Evolutionary conservation across 2,888 invertebrate genomes (phyloP).

Genomic region (Julus scanicus): DNA sequence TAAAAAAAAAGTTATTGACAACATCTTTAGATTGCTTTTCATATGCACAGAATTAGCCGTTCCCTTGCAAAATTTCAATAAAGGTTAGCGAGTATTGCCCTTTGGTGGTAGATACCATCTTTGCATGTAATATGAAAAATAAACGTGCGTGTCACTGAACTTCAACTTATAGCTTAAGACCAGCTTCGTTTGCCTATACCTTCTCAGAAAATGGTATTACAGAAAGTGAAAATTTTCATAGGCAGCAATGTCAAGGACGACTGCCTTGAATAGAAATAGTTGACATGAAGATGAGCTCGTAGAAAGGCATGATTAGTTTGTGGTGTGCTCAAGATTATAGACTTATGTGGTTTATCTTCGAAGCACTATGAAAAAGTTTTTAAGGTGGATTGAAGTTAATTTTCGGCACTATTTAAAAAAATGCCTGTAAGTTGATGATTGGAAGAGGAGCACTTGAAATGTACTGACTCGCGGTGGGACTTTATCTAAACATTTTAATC

Average conservation of each 20-base stretch:
- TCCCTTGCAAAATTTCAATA: conserved; percentile 25
- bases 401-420: conserved; percentile 16
- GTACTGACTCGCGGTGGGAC: neutral
- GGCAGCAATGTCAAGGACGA: conserved; percentile 14
- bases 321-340: conserved; percentile 20
- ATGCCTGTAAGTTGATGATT: neutral
- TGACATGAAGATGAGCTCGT: neutral
- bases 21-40: neutral
- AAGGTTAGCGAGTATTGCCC: conserved; percentile 49
- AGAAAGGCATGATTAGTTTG: conserved; percentile 18
- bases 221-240: neutral
- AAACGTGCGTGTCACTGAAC: conserved; percentile 50
- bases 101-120: conserved; percentile 1
- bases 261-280: neutral
- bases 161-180: conserved; percentile 16
- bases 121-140: conserved; percentile 46
- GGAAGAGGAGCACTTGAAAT: neutral
- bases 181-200: conserved; percentile 1
- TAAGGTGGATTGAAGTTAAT: neutral
- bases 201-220: neutral
- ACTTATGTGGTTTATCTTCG: conserved; percentile 9
- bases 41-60: neutral
- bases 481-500: conserved; percentile 28
- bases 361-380: neutral
- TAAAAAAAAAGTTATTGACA: neutral